A percentile compares a stretch with the other conserved stretches of the same genome.
Evolutionary conservation across 2,888 invertebrate genomes (phyloP).

Genomic region (Aphodius sticticus): DNA sequence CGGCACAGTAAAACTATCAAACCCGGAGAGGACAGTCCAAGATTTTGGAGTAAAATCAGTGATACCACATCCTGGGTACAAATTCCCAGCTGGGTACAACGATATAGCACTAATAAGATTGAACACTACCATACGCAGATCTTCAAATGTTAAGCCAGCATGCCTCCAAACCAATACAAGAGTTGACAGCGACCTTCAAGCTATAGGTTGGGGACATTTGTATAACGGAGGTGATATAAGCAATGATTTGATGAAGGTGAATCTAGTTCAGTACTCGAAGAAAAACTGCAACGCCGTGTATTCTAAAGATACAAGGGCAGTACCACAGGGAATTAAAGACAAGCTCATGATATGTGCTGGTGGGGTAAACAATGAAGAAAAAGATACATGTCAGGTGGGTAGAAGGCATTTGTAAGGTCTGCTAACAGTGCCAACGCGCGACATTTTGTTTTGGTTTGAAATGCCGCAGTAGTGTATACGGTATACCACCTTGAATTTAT

Average conservation of each 20-base stretch:
- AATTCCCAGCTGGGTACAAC: slow-evolving; percentile 58
- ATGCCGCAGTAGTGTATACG: too few species aligned
- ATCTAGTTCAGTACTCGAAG: slow-evolving; percentile 51
- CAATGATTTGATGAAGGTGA: slow-evolving; percentile 60
- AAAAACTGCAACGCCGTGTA: slow-evolving; percentile 51
- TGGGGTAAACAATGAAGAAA: slow-evolving; percentile 46
- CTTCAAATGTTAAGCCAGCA: slow-evolving; percentile 66
- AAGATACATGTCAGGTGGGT: slow-evolving; percentile 57
- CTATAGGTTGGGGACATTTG: slow-evolving; percentile 64
- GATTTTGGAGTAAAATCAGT: slow-evolving; percentile 27
- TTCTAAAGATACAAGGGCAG: slow-evolving; percentile 35
- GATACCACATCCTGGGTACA: slow-evolving; percentile 26
- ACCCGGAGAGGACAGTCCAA: slow-evolving; percentile 21
- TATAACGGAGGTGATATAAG: slow-evolving; percentile 45
- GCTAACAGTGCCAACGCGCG: too few species aligned
- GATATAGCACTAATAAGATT: slow-evolving; percentile 72
- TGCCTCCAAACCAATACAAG: slow-evolving; percentile 62
- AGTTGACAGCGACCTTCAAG: slow-evolving; percentile 59
- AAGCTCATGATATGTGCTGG: slow-evolving; percentile 60
- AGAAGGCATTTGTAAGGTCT: too few species aligned
- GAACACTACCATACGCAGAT: slow-evolving; percentile 60
- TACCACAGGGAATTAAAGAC: slow-evolving; percentile 49
- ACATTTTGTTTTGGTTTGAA: too few species aligned
- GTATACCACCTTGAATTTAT: too few species aligned
- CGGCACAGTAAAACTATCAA: slow-evolving; percentile 6